Conservation (phyloP, 1,140 invertebrate species). For the Diuraphis noxia region DNA sequence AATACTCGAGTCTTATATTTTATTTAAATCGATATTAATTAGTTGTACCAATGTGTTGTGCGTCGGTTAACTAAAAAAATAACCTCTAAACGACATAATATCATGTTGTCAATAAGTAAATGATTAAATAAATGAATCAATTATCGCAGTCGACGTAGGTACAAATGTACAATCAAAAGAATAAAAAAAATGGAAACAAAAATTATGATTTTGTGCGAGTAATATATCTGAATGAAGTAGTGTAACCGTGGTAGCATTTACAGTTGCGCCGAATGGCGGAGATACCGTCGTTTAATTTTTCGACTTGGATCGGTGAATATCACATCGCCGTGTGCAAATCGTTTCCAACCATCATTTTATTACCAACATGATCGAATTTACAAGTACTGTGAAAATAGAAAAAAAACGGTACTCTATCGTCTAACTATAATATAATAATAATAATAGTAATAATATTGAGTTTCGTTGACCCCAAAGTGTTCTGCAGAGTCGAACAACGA, state of each 20-base stretch:
- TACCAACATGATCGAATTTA: slow-evolving; percentile 21
- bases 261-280: not conserved
- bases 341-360: slow-evolving; percentile 28
- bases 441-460: not conserved
- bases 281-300: not conserved
- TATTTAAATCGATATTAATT: slow-evolving; percentile 8
- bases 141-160: not conserved
- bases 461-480: slow-evolving; percentile 40
- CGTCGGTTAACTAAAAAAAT: not conserved
- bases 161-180: not conserved
- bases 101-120: not conserved
- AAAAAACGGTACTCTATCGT: slow-evolving; percentile 35
- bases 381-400: not conserved
- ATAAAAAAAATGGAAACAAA: not conserved
- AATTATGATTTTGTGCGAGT: not conserved
- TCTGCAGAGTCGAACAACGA: slow-evolving; percentile 24
- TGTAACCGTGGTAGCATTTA: not conserved
- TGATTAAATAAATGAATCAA: not conserved
- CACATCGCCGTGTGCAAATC: not conserved
- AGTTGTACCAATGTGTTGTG: not conserved
- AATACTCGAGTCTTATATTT: not conserved
- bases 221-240: not conserved
- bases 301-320: slow-evolving; percentile 2
- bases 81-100: not conserved
- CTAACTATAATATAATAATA: not conserved